Evolutionary conservation across 2,888 invertebrate species (phyloP).

Genomic region (Drosophila paracracens): DNA sequence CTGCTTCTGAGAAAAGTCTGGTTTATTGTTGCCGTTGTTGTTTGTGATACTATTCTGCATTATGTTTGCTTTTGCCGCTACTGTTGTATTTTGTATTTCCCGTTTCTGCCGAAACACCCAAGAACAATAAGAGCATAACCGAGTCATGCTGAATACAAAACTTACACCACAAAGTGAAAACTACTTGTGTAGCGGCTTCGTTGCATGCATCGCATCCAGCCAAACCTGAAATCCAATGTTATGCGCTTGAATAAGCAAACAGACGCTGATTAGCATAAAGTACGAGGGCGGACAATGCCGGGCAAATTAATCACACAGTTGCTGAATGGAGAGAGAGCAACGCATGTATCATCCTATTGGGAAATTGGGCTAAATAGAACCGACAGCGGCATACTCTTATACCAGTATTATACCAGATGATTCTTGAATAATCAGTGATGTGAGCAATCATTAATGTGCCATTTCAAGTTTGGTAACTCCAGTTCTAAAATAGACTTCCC

Average conservation of each 20-base stretch:
- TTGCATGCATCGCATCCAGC: constrained; percentile 14
- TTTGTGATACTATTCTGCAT: constrained; percentile 44
- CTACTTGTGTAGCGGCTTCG: constrained; percentile 28
- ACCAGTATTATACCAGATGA: neutral
- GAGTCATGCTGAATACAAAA: constrained; percentile 13
- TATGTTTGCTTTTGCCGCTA: constrained; percentile 18
- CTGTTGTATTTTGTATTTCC: constrained; percentile 10
- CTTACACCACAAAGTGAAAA: constrained; percentile 37
- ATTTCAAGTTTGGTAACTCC: neutral
- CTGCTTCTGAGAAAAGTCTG: constrained; percentile 53
- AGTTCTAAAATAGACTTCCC: neutral
- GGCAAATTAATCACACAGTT: neutral
- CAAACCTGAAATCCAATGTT: constrained; percentile 37
- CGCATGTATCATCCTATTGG: too few relatives aligned
- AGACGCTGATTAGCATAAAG: constrained; percentile 24
- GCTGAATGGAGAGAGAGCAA: neutral
- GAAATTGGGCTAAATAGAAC: neutral
- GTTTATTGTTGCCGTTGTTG: constrained; percentile 43
- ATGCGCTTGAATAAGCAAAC: constrained; percentile 32
- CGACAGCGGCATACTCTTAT: neutral
- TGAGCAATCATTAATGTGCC: neutral
- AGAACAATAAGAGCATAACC: constrained; percentile 53
- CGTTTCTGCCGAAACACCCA: constrained; percentile 25
- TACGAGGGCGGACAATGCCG: neutral
- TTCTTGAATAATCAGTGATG: neutral